Conservation (phyloP, 2,113 vertebrate species). For the Atrichornis clamosus region DNA sequence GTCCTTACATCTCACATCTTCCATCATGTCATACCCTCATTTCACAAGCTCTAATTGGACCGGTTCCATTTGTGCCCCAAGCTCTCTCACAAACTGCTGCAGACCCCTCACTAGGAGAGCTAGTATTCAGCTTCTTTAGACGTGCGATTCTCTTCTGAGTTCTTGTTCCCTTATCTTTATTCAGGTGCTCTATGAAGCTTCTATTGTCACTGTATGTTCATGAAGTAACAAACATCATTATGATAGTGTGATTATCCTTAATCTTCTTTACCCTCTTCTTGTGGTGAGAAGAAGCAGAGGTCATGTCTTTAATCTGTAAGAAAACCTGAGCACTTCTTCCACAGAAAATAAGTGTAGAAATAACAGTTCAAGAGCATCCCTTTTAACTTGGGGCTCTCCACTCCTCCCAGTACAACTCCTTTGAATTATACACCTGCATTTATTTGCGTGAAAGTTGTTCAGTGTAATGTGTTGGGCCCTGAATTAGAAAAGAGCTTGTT, state of each 20-base stretch:
- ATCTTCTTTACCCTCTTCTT: not conserved
- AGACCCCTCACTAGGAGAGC: not conserved
- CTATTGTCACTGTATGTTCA: not conserved
- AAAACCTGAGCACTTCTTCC: not conserved
- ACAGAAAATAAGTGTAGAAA: not conserved
- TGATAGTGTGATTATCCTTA: not conserved
- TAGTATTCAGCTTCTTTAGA: not conserved
- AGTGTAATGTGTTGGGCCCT: not conserved
- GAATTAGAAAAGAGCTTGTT: not conserved
- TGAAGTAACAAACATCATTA: not conserved
- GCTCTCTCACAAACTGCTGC: not conserved
- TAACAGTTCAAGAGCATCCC: not conserved
- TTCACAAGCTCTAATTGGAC: not conserved
- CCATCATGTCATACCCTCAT: not conserved
- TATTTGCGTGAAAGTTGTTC: not conserved
- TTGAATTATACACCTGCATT: not conserved
- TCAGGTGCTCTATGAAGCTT: not conserved
- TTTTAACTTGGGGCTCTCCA: not conserved
- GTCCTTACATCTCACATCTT: not conserved
- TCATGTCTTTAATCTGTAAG: not conserved
- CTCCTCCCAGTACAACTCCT: not conserved
- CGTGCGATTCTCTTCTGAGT: not conserved
- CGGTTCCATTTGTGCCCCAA: not conserved
- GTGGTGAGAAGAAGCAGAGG: not conserved
- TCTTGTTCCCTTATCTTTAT: not conserved